Conservation (phyloP, 1,140 invertebrate genomes). For the Drosophila gunungcola region DNA sequence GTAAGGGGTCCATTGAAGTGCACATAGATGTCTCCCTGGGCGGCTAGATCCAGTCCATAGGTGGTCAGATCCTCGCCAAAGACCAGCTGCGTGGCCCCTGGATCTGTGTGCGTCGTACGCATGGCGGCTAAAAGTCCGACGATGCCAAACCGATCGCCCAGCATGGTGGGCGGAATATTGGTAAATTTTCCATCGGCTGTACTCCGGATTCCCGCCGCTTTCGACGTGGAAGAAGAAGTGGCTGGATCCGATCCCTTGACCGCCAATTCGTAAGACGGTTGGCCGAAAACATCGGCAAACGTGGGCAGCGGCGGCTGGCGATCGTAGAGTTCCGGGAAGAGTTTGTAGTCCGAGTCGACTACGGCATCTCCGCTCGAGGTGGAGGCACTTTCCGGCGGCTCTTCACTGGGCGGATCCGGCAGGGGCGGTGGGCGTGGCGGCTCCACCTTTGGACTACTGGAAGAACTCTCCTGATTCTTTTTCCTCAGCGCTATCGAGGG, state of each 20-base stretch:
- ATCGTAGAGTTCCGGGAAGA: slow-evolving; percentile 62
- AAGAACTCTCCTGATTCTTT: slow-evolving; percentile 21
- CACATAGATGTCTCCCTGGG: slow-evolving; percentile 67
- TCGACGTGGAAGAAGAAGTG: background rate
- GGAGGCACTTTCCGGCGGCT: slow-evolving; percentile 4
- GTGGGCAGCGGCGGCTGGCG: slow-evolving; percentile 51
- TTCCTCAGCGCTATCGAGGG: slow-evolving; percentile 19
- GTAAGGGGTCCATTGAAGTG: slow-evolving; percentile 72
- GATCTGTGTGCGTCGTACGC: slow-evolving; percentile 13
- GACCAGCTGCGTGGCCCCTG: slow-evolving; percentile 30
- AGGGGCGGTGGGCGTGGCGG: background rate
- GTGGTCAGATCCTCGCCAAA: slow-evolving; percentile 65
- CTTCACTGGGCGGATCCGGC: slow-evolving; percentile 3
- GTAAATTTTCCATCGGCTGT: slow-evolving; percentile 13
- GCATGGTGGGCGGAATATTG: slow-evolving; percentile 22
- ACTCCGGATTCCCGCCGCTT: slow-evolving; percentile 1
- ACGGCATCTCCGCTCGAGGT: background rate
- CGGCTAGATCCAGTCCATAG: slow-evolving; percentile 58
- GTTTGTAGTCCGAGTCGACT: slow-evolving; percentile 51
- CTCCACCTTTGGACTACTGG: slow-evolving; percentile 1
- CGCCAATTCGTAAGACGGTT: slow-evolving; percentile 25
- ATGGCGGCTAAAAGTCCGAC: slow-evolving; percentile 34
- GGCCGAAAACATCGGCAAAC: slow-evolving; percentile 60
- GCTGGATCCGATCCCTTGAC: background rate
- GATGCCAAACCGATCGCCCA: slow-evolving; percentile 45